phyloP scores from a whole-genome alignment of 2,888 invertebrate species.

The Thymelicus sylvestris region DNA sequence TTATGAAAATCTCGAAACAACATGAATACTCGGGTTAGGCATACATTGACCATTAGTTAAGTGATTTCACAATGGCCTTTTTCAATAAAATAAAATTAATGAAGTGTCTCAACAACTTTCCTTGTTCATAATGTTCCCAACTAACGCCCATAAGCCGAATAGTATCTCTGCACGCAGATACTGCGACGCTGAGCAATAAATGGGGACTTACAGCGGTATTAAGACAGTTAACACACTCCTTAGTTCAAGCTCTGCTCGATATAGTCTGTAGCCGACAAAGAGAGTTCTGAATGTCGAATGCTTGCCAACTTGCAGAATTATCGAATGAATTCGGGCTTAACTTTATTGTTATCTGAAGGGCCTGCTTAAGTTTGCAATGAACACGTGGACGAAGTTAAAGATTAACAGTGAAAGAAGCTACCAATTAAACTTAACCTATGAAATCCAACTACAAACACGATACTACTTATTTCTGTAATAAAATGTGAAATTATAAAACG shows the following conservation, averaged over 20 bases:
- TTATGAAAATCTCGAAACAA: too few species aligned
- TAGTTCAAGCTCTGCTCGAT: slow-evolving; percentile 56
- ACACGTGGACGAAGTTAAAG: slow-evolving; percentile 7
- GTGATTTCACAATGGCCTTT: too few species aligned
- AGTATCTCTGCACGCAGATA: slow-evolving; percentile 25
- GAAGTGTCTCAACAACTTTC: not conserved
- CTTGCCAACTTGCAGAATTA: slow-evolving; percentile 63
- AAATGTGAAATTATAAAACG: too few species aligned
- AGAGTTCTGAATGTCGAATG: slow-evolving; percentile 59
- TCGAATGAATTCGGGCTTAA: slow-evolving; percentile 49
- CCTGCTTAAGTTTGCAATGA: not conserved
- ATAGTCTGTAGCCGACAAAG: slow-evolving; percentile 56
- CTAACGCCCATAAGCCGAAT: slow-evolving; percentile 2
- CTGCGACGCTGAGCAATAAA: slow-evolving; percentile 50
- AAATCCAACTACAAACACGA: too few species aligned
- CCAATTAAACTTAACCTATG: too few species aligned
- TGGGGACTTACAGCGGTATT: slow-evolving; percentile 54
- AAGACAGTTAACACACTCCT: slow-evolving; percentile 63
- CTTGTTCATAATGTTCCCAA: slow-evolving; percentile 21
- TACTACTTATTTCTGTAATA: too few species aligned
- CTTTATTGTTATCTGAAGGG: not conserved
- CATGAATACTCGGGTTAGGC: too few species aligned
- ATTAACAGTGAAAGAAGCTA: too few species aligned
- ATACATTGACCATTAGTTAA: too few species aligned
- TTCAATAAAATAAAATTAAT: not conserved